Percentiles rank a stretch among this genome's conserved stretches.
Evolutionary conservation across 2,888 invertebrate genomes (phyloP).

Genomic region (Miltochrista miniata): DNA sequence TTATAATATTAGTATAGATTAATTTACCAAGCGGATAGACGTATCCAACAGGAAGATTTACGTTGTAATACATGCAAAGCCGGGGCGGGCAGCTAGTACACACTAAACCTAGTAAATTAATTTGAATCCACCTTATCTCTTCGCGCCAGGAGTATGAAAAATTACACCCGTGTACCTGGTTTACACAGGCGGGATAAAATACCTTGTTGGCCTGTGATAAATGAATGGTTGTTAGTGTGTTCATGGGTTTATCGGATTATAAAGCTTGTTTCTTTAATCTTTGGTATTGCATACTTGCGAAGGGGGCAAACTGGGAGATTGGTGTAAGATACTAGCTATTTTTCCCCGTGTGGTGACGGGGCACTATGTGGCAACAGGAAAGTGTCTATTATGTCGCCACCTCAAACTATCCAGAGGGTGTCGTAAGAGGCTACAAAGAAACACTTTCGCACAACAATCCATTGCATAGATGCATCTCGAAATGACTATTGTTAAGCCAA

Average conservation of each 20-base stretch:
- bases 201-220: conserved; percentile 17
- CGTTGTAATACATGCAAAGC: too few relatives aligned
- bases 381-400: too few relatives aligned
- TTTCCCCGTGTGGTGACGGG: too few relatives aligned
- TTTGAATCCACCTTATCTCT: conserved; percentile 11
- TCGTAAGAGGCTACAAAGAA: too few relatives aligned
- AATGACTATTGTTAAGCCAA: too few relatives aligned
- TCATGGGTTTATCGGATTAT: conserved; percentile 8
- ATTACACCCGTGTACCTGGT: conserved; percentile 5
- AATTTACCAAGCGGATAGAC: neutral
- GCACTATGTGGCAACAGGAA: too few relatives aligned
- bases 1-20: neutral
- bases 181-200: conserved; percentile 13
- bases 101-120: conserved; percentile 5
- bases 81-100: neutral
- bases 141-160: conserved; percentile 10
- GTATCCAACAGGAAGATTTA: neutral
- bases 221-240: conserved; percentile 9
- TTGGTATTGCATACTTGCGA: neutral
- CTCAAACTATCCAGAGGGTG: too few relatives aligned
- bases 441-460: too few relatives aligned
- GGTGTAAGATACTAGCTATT: neutral
- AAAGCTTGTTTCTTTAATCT: neutral
- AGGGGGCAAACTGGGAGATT: neutral
- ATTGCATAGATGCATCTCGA: too few relatives aligned